phyloP scores from a whole-genome alignment of 2,888 invertebrate genomes.

The Aspidapion aeneum region DNA sequence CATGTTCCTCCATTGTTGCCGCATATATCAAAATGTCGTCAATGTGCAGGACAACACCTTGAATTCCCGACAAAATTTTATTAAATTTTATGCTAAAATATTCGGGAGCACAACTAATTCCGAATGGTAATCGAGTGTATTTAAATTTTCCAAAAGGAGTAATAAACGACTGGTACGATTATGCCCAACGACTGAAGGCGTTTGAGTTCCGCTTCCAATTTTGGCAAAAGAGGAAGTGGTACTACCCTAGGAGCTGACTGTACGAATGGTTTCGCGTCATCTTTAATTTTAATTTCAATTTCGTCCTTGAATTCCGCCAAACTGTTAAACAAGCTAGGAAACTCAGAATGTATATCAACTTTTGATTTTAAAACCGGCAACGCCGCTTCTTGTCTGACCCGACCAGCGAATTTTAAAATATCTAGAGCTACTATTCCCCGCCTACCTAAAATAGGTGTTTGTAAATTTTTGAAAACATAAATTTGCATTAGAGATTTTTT shows the following conservation, averaged over 20 bases:
- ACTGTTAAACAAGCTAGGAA: not conserved
- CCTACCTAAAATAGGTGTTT: too few relatives aligned
- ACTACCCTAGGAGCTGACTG: constrained; percentile 18
- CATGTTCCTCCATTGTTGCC: constrained; percentile 14
- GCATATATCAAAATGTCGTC: constrained; percentile 16
- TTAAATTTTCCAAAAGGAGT: constrained; percentile 11
- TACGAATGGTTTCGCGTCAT: constrained; percentile 9
- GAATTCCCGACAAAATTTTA: constrained; percentile 13
- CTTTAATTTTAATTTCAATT: constrained; percentile 12
- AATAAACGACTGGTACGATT: constrained; percentile 17
- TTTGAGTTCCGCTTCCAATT: constrained; percentile 16
- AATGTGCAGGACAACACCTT: constrained; percentile 17
- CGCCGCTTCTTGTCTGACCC: too few relatives aligned
- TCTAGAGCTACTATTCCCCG: constrained; percentile 1
- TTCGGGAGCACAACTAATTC: constrained; percentile 15
- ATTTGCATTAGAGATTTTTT: not conserved
- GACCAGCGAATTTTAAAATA: constrained; percentile 1
- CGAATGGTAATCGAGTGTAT: constrained; percentile 13
- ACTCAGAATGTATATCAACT: too few relatives aligned
- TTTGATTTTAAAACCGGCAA: too few relatives aligned
- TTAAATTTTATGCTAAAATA: constrained; percentile 14
- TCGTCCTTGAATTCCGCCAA: constrained; percentile 4
- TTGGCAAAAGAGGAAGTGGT: constrained; percentile 16
- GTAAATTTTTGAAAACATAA: constrained; percentile 3
- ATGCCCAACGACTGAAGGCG: constrained; percentile 10